A percentile compares a stretch with the other conserved stretches of the same genome.
Evolutionary conservation across 2,113 vertebrate species (phyloP).

Genomic region (Rhipidura dahli): DNA sequence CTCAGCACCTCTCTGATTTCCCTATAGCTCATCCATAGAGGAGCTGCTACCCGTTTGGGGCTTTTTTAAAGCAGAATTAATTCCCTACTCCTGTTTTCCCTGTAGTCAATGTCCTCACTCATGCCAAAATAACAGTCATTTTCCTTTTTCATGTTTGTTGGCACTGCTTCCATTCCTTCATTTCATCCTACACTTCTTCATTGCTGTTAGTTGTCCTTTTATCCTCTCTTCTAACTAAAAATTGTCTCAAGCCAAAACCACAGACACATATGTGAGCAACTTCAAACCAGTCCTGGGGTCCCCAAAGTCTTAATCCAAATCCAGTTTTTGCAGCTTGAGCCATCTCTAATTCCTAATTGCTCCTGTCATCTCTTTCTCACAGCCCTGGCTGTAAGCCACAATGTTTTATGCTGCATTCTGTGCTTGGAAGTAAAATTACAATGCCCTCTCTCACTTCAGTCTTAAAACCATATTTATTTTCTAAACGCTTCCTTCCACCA

Average conservation of each 20-base stretch:
- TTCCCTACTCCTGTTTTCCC: background rate
- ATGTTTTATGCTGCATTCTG: constrained; percentile 57
- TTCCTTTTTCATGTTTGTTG: constrained; percentile 12
- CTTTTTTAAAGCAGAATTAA: background rate
- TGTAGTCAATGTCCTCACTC: background rate
- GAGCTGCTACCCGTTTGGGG: rapidly evolving
- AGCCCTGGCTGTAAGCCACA: constrained; percentile 47
- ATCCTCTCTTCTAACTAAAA: constrained; percentile 47
- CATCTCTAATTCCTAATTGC: constrained; percentile 67
- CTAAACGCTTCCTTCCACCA: constrained; percentile 44
- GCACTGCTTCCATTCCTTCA: constrained; percentile 45
- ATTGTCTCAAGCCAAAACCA: constrained; percentile 52
- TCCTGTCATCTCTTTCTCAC: constrained; percentile 67
- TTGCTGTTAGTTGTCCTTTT: constrained; percentile 43
- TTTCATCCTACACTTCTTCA: constrained; percentile 41
- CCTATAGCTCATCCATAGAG: background rate
- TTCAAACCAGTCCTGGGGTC: constrained; percentile 53
- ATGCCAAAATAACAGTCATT: background rate
- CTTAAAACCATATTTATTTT: constrained; percentile 65
- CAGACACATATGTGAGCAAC: constrained; percentile 66
- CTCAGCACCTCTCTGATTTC: background rate
- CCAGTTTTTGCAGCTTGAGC: constrained; percentile 62
- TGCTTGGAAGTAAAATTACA: constrained; percentile 58
- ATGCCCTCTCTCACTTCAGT: constrained; percentile 57
- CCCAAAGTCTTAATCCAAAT: constrained; percentile 62